Conservation (phyloP, 2,888 invertebrate species). For the Drosophila monieri region DNA sequence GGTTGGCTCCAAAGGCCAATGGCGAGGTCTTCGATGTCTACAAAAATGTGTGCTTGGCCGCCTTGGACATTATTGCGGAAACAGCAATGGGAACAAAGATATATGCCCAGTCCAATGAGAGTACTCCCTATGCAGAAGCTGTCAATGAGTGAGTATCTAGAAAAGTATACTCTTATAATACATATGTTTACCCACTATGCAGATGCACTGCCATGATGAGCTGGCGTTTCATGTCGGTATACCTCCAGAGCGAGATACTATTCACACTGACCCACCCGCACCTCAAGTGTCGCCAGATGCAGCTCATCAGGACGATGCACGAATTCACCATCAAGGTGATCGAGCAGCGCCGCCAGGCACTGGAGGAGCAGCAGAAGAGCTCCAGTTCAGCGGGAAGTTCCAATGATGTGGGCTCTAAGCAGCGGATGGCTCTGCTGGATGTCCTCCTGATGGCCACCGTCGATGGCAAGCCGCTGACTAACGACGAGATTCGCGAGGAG, state of each 20-base stretch:
- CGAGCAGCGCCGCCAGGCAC: conserved; percentile 63
- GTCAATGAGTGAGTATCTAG: conserved; percentile 86
- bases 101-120: conserved; percentile 85
- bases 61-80: conserved; percentile 86
- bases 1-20: conserved; percentile 84
- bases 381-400: conserved; percentile 27
- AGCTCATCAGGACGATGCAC: conserved; percentile 76
- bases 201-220: conserved; percentile 71
- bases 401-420: conserved; percentile 84
- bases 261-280: conserved; percentile 64
- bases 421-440: conserved; percentile 88
- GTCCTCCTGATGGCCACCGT: conserved; percentile 86
- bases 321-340: conserved; percentile 80
- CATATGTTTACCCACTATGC: not conserved
- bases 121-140: conserved; percentile 88
- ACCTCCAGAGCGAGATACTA: conserved; percentile 61
- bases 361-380: conserved; percentile 45
- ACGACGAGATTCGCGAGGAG: conserved; percentile 87
- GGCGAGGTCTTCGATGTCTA: conserved; percentile 86
- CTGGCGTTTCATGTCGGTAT: conserved; percentile 71
- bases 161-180: too few relatives aligned
- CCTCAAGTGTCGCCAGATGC: conserved; percentile 57
- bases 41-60: conserved; percentile 86
- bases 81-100: conserved; percentile 81
- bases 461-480: conserved; percentile 85